Evolutionary conservation across 1,140 invertebrate species (phyloP), one percentile per base, ranked within the genome.

Genomic region (Melanaphis sacchari): DNA sequence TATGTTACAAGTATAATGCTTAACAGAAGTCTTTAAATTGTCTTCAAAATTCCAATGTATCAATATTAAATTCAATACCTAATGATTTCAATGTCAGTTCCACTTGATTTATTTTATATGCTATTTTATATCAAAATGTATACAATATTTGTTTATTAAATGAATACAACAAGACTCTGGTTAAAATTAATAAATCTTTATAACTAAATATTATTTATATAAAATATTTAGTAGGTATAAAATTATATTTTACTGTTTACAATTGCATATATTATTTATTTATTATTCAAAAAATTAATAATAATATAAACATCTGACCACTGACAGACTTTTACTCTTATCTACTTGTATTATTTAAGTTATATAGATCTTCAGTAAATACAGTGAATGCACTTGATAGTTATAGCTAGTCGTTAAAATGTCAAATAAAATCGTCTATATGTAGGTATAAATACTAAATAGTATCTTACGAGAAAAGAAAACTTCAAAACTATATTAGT

Each of bases 391-490:
- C 36, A 82, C n/a, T 38, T 40, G 40, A 24, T 87, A 46, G 85
- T 87, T 87, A n/a, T n/a, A 87, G 31, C 6, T 87, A 31, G 38
- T 87, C 85, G 85, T 87, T 87, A 87, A 87, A 87, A 87, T 87
- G 85, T 87, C 85, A 87, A 87, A 87, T 87, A 87, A 87, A 87
- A 46, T 87, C 85, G 18, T 49, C 85, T 87, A n/a, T 43, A 26
- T 41, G 40, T 26, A 43, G 40, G 1, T 85, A 31, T 43, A 46
- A 22, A 46, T 31, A 46, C 18, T 46, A 76, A 76, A 76, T 76
- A 76, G 59, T 76, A 76, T 76, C 59, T 66, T 87, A 87, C 11
- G 38, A 36, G 43, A 46, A 18, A 87, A 21, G 21, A n/a, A 87
- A 87, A 46, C 43, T 87, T 87, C 46, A 11, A 46, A 87, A 46